Evolutionary conservation across 2,797 vertebrate species (phyloP), one percentile per base, ranked within the genome.

Genomic region (Clarias pachynema): DNA sequence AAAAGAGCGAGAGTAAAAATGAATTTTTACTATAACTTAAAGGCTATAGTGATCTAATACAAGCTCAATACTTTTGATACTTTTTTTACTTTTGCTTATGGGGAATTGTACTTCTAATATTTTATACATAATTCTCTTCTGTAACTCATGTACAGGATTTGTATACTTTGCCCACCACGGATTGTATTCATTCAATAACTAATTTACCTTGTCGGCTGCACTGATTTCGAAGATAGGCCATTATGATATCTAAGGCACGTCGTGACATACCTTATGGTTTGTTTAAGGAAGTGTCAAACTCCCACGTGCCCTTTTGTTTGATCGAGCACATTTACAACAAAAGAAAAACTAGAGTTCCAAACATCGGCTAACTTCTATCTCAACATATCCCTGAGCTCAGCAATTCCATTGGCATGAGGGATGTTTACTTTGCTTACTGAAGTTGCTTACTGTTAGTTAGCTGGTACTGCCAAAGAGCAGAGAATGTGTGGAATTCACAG

Each of bases 401-500:
- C 40, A 62, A 59, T 7, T 84, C 26, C 34, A 49, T 16, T 29
- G 20, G 6, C 57, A 44, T 70, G 10, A 31, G 26, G 16, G 18
- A 73, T 34, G 65, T 80, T 72, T 63, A 69, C 73, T 53, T 80
- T 72, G 73, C 22, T 20, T 20, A 49, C 77, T 85, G 29, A 72
- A 78, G 77, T 81, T 59, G 65, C 20, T 29, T 15, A 73, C 44
- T 49, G 44, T 49, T 49, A 65, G 57, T 65, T 72, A 81, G 70
- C 49, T 65, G 69, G 69, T 75, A 31, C 62, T 68, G 49, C 69
- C 79, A 78, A 34, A 49, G 44, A 69, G 74, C 59, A 37, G 22
- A 44, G 70, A 49, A 77, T 68, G 62, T 69, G 70, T 77, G 85
- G 84, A 85, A 81, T 85, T 81, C 57, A 85, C 69, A 56, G 59